Base-by-base conservation (phyloP, 2,113 vertebrate species). In the Poecilia latipinna region DNA sequence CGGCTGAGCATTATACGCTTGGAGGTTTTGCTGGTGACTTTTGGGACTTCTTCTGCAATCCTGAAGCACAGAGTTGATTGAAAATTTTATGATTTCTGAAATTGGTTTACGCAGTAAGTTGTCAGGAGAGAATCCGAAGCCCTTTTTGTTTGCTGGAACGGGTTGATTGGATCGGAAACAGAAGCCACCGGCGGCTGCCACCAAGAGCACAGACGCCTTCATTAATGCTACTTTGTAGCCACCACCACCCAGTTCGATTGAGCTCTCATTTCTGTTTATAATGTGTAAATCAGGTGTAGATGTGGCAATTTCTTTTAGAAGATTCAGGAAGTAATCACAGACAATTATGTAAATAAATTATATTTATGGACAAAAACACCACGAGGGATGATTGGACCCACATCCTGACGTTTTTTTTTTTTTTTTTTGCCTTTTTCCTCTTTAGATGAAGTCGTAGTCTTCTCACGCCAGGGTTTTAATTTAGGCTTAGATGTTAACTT, bases 21-120 rank as follows among this genome's bases (percentile, higher is more conserved):
- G 33, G 42, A n/a, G 13, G 10, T 72, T 83, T 51, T 51, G 79
- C 68, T 82, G 77, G 73, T 77, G 69, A 71, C 84, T 73, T 54
- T 8, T 64, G 3, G 71, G 29, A 66, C 35, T 79, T n/a, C 29
- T 8, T n/a, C 61, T 28, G 60, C 75, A 67, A 51, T 31, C 70
- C 70, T 68, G 31, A 66, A 61, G 67, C 63, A 61, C 72, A 8
- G 67, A 74, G 64, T 74, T 76, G 70, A 89, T 79, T 86, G 74
- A 61, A 87, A 85, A 82, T 77, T 79, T 88, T 61, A 80, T 80
- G 82, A 89, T 85, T 84, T 75, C 65, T 81, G 78, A 82, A 91
- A 13, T 79, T 72, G 65, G 75, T 88, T 92, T 83, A 80, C 24
- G 74, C 60, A 60, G 26, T 65, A 80, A 66, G 77, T 84, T 76